Evolutionary conservation across 1,140 invertebrate genomes (phyloP).

Genomic region (Macrosteles quadrilineatus): DNA sequence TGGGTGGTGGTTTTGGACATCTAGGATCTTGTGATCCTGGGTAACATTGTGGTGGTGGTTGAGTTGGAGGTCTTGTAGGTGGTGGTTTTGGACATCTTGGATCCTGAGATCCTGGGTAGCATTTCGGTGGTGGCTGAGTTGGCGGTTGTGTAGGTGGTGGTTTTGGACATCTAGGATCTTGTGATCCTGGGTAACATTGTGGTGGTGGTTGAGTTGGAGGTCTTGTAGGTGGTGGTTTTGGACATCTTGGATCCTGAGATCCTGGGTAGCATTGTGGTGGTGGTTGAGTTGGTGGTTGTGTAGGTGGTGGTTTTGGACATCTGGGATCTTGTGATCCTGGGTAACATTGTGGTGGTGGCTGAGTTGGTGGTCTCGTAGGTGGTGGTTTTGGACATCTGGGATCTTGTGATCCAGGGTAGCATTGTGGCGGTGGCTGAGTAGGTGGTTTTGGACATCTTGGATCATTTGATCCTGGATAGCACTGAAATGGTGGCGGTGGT

Average conservation of each 20-base stretch:
- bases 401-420: conserved; percentile 46
- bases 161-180: conserved; percentile 46
- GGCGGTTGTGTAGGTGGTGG: conserved; percentile 30
- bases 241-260: conserved; percentile 41
- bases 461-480: conserved; percentile 53
- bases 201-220: conserved; percentile 36
- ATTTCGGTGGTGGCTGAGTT: conserved; percentile 28
- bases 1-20: conserved; percentile 35
- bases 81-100: conserved; percentile 45
- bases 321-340: conserved; percentile 48
- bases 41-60: conserved; percentile 39
- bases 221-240: conserved; percentile 34
- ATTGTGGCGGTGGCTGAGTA: conserved; percentile 40
- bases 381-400: conserved; percentile 43
- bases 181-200: conserved; percentile 42
- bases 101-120: conserved; percentile 46
- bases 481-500: conserved; percentile 42
- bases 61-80: conserved; percentile 30
- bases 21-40: conserved; percentile 47
- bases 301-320: conserved; percentile 45
- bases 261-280: conserved; percentile 44
- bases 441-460: conserved; percentile 49
- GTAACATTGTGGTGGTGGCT: conserved; percentile 37
- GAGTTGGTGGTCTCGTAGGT: conserved; percentile 40
- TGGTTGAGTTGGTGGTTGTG: conserved; percentile 36